Evolutionary conservation across 2,888 invertebrate species (phyloP), one percentile per base, ranked within the genome.

Genomic region (Cerastoderma edule): DNA sequence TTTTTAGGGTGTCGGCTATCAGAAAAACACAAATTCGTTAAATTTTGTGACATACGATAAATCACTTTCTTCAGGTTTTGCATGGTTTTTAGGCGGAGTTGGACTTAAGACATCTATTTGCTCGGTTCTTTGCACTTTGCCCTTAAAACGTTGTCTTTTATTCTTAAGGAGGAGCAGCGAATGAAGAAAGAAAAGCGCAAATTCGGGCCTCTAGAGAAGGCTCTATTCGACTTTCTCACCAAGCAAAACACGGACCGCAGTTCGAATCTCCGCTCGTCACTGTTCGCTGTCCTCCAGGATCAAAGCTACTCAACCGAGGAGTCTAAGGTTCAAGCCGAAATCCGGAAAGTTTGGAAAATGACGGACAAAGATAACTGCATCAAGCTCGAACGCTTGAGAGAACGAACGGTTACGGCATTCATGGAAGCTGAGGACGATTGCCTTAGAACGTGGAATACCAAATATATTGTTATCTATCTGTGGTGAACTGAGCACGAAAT

Each of bases 191-290:
- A 56, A 32, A 56, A 56, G 16, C 56, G 32, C 19, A n/a, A 27
- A 30, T 56, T 56, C n/a, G 56, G 56, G 10, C 32, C 56, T 30
- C 27, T 56, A 32, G 56, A 56, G 19, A 56, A 56, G 13, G 56
- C 32, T 19, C 56, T 56, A n/a, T 56, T 32, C 27, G 32, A 56
- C 19, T 32, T 56, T 13, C 27, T 56, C 19, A 56, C 56, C 1
- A 56, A 56, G 27, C 28, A 32, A n/a, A 32, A 32, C 3, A 56
- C 28, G 1, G 19, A 27, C 19, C 27, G 19, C 5, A 56, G 32
- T 5, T 56, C 56, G 5, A 28, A n/a, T 6, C 56, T 56, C 19
- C 28, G 56, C 19, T 56, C 56, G 4, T 24, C 56, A 1, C 27
- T 56, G 5, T 56, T 24, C 32, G 56, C 19, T 56, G 24, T 32